Percentiles rank a stretch among this genome's conserved stretches.
Evolutionary conservation across 1,140 invertebrate species (phyloP).

Genomic region (Leptinotarsa lineolata): DNA sequence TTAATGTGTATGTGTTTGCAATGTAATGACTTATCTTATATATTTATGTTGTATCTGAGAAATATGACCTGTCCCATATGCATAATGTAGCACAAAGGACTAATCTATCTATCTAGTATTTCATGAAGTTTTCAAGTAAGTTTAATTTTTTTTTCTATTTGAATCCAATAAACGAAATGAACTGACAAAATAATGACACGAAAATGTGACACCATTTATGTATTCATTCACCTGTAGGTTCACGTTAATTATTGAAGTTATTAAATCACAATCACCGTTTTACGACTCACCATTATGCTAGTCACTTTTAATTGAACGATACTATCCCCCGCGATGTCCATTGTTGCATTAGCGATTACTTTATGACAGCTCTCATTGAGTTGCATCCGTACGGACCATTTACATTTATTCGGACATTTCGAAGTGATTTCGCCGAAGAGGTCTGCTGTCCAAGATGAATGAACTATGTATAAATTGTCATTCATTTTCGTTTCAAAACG

Average conservation of each 20-base stretch:
- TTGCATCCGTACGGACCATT: not conserved
- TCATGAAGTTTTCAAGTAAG: no score
- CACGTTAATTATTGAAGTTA: constrained; percentile 25
- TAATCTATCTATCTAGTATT: no score
- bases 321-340: constrained; percentile 35
- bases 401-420: not conserved
- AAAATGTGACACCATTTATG: not conserved
- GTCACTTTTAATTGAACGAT: constrained; percentile 39
- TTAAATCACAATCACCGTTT: constrained; percentile 31
- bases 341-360: constrained; percentile 38
- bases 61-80: no score
- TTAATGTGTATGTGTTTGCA: no score
- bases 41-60: no score
- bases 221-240: constrained; percentile 39
- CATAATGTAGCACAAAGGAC: no score
- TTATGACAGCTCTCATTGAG: constrained; percentile 42
- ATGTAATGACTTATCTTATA: no score
- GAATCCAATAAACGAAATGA: no score
- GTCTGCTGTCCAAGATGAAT: not conserved
- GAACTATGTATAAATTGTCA: not conserved
- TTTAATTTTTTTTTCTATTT: no score
- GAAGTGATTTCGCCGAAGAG: not conserved
- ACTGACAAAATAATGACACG: no score
- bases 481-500: not conserved
- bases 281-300: constrained; percentile 37